phyloP scores from a whole-genome alignment of 2,888 invertebrate genomes.

The Calephelis perditalis region DNA sequence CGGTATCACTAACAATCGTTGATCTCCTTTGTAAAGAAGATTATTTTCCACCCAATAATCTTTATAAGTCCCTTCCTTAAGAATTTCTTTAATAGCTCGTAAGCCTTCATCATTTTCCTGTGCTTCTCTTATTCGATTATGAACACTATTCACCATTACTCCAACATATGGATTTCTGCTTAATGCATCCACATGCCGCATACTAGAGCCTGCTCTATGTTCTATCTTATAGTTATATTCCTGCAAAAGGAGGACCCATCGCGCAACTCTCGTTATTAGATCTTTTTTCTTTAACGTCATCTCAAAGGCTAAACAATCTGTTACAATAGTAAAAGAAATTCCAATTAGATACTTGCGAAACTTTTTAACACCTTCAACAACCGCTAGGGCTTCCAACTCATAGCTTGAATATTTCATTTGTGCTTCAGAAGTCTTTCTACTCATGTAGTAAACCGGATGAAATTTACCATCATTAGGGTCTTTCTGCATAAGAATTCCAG shows the following conservation, averaged over 20 bases:
- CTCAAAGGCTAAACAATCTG: constrained; percentile 8
- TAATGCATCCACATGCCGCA: constrained; percentile 10
- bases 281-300: constrained; percentile 13
- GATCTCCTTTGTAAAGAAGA: constrained; percentile 31
- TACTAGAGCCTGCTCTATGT: constrained; percentile 6
- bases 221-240: constrained; percentile 10
- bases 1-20: constrained; percentile 37
- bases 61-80: constrained; percentile 20
- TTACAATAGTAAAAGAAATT: not conserved
- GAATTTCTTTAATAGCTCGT: constrained; percentile 26
- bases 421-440: constrained; percentile 2
- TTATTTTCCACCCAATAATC: constrained; percentile 32
- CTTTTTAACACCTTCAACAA: not conserved
- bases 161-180: constrained; percentile 13
- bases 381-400: not conserved
- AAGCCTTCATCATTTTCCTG: constrained; percentile 30
- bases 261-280: constrained; percentile 8
- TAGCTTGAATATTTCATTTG: constrained; percentile 1
- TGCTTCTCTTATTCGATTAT: constrained; percentile 23
- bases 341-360: constrained; percentile 1
- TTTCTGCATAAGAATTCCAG: constrained; percentile 29
- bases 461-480: constrained; percentile 19
- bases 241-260: constrained; percentile 9
- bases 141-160: constrained; percentile 15
- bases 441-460: constrained; percentile 22